Evolutionary conservation across 35 echinoderm and acorn worm genomes (phyloP).

Genomic region (Acanthaster planci): DNA sequence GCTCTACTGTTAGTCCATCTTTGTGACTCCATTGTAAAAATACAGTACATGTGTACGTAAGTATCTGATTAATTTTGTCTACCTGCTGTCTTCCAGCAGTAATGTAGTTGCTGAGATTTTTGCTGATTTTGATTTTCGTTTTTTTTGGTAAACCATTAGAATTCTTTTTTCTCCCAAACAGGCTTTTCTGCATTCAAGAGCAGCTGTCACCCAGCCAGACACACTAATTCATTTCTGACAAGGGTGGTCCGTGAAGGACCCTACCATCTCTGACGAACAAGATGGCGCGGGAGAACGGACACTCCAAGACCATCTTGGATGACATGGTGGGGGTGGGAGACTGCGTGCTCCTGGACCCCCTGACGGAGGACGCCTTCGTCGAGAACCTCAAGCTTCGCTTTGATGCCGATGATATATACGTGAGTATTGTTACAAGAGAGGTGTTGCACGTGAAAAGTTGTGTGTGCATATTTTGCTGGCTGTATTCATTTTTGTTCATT

Average conservation of each 20-base stretch:
- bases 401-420: conserved; percentile 80
- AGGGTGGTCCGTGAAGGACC: background rate
- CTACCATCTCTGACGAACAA: background rate
- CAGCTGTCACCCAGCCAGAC: background rate
- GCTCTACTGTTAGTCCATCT: too few relatives aligned
- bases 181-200: background rate
- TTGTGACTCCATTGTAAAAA: too few relatives aligned
- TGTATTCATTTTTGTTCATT: too few relatives aligned
- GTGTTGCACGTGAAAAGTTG: too few relatives aligned
- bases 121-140: too few relatives aligned
- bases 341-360: conserved; percentile 87
- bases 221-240: too few relatives aligned
- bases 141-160: too few relatives aligned
- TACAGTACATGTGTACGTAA: too few relatives aligned
- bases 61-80: too few relatives aligned
- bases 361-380: conserved; percentile 90
- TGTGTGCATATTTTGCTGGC: too few relatives aligned
- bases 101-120: too few relatives aligned
- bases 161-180: background rate
- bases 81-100: too few relatives aligned
- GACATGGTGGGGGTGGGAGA: conserved; percentile 92
- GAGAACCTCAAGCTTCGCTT: conserved; percentile 86
- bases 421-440: conserved; percentile 80
- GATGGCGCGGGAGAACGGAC: conserved; percentile 53
- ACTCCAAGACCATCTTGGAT: conserved; percentile 75